Conservation (phyloP, 2,113 vertebrate species). For the Halichoerus grypus region DNA sequence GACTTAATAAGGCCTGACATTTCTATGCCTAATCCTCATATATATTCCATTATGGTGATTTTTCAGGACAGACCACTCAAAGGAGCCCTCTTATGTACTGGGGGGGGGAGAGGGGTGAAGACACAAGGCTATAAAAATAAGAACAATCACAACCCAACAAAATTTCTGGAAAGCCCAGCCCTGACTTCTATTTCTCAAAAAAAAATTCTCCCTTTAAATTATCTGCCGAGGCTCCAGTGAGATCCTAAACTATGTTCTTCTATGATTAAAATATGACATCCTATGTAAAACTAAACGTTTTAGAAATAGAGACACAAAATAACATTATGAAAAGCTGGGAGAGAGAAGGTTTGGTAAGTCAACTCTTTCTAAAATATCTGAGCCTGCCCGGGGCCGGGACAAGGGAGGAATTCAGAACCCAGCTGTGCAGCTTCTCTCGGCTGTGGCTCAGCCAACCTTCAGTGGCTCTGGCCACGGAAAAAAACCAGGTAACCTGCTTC, state of each 20-base stretch:
- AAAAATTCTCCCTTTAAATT: slow-evolving; percentile 20
- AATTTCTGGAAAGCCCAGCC: neutral
- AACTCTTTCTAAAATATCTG: neutral
- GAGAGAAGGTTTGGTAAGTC: neutral
- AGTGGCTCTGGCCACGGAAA: neutral
- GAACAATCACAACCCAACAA: neutral
- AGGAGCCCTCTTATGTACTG: neutral
- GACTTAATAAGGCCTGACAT: slow-evolving; percentile 67
- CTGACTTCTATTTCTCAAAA: slow-evolving; percentile 35
- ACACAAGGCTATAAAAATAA: slow-evolving; percentile 21
- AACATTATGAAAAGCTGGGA: neutral
- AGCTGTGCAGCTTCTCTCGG: neutral
- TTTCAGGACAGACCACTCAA: slow-evolving; percentile 49
- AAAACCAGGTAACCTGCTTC: neutral
- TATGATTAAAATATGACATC: slow-evolving; percentile 1
- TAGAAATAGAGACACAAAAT: neutral
- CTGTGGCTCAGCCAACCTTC: slow-evolving; percentile 5
- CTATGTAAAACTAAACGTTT: neutral
- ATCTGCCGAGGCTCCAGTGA: neutral
- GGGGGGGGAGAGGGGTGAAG: neutral
- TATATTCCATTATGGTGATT: slow-evolving; percentile 74
- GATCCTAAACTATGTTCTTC: slow-evolving; percentile 26
- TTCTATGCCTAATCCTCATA: slow-evolving; percentile 59
- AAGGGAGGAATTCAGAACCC: neutral
- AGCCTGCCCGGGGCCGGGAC: neutral